Evolutionary conservation across 2,888 invertebrate genomes (phyloP).

Genomic region (Hyppa rectilinea): DNA sequence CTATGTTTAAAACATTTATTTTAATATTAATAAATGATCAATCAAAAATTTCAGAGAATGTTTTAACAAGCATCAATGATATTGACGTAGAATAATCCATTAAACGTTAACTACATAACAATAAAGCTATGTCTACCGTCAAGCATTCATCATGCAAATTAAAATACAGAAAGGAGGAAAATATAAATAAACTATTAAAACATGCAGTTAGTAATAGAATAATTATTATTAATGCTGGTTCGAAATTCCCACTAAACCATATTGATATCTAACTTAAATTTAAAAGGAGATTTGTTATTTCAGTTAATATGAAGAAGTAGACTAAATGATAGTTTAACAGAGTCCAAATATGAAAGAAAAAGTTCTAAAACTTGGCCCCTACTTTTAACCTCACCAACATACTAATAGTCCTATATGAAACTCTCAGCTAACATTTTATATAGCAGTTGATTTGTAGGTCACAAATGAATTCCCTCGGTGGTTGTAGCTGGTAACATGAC

Average conservation of each 20-base stretch:
- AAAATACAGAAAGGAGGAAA: slow-evolving; percentile 25
- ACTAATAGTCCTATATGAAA: slow-evolving; percentile 23
- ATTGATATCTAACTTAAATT: too few species aligned
- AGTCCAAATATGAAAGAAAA: neutral
- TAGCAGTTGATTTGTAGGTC: slow-evolving; percentile 66
- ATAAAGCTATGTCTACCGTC: neutral
- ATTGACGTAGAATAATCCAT: neutral
- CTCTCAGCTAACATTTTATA: slow-evolving; percentile 63
- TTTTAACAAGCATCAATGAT: neutral
- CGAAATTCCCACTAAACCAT: neutral
- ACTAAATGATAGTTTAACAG: neutral
- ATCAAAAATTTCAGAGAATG: neutral
- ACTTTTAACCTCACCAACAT: slow-evolving; percentile 3
- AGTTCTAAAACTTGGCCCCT: neutral
- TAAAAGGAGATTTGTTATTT: too few species aligned
- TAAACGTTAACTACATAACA: neutral
- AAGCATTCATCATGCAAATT: neutral
- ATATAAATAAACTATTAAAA: slow-evolving; percentile 4
- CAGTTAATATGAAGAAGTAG: neutral
- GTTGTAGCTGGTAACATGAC: slow-evolving; percentile 70
- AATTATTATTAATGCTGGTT: neutral
- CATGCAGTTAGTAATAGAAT: neutral
- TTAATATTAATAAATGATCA: neutral
- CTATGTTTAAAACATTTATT: neutral
- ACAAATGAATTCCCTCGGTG: slow-evolving; percentile 68